Evolutionary conservation across 2,113 vertebrate species (phyloP).

Genomic region (Corynorhinus townsendii): DNA sequence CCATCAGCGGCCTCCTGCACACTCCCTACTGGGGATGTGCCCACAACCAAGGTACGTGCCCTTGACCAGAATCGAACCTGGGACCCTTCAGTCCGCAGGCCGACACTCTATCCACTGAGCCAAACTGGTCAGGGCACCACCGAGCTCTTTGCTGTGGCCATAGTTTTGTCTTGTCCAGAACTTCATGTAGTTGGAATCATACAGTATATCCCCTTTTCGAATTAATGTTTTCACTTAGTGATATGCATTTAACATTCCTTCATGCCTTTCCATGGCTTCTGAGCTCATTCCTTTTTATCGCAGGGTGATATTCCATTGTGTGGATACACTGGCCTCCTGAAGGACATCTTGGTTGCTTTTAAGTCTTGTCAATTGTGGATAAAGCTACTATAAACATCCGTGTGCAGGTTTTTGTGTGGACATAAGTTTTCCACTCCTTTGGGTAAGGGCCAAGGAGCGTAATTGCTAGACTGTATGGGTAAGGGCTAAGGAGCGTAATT

Average conservation of each 20-base stretch:
- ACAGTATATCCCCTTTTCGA: fast-evolving
- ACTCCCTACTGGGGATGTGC: too few species aligned
- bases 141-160: fast-evolving
- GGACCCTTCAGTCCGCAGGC: too few species aligned
- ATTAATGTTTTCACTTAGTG: fast-evolving
- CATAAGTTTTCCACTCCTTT: not conserved
- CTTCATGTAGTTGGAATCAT: not conserved
- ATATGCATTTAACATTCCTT: fast-evolving
- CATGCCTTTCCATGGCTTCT: fast-evolving
- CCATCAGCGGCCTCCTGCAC: too few species aligned
- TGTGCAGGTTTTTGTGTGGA: not conserved
- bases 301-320: not conserved
- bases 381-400: fast-evolving
- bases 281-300: fast-evolving
- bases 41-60: too few species aligned
- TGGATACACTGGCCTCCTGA: fast-evolving
- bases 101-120: too few species aligned
- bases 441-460: too few species aligned
- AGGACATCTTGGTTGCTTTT: not conserved
- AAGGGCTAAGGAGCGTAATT: too few species aligned
- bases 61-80: too few species aligned
- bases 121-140: not conserved
- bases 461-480: too few species aligned
- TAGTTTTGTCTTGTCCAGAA: not conserved
- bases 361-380: fast-evolving